Conservation (phyloP, 2,888 invertebrate genomes). For the Phasia obesa region DNA sequence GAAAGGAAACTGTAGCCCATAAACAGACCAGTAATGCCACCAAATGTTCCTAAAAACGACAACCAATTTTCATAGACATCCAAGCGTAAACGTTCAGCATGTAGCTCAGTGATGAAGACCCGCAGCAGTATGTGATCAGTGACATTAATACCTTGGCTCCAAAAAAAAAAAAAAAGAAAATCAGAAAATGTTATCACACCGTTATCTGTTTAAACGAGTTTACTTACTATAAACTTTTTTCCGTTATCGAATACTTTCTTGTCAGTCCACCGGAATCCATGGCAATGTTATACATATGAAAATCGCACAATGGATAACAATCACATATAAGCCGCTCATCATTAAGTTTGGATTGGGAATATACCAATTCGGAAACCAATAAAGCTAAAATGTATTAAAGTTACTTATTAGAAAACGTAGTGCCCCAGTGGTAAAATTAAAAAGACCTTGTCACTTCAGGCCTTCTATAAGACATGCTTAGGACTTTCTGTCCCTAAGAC, state of each 20-base stretch:
- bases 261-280: slow-evolving; percentile 84
- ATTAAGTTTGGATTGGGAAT: neutral
- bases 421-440: too few relatives aligned
- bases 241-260: slow-evolving; percentile 80
- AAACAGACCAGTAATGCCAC: slow-evolving; percentile 87
- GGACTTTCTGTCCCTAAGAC: too few relatives aligned
- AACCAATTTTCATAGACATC: slow-evolving; percentile 88
- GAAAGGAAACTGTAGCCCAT: slow-evolving; percentile 88
- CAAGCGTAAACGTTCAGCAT: slow-evolving; percentile 85
- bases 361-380: slow-evolving; percentile 1
- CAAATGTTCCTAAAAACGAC: slow-evolving; percentile 87
- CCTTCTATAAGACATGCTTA: too few relatives aligned
- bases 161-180: neutral
- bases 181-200: neutral
- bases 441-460: too few relatives aligned
- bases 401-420: neutral
- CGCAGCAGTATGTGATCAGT: slow-evolving; percentile 85
- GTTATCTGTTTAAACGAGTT: neutral
- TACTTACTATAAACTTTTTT: slow-evolving; percentile 83
- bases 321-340: slow-evolving; percentile 73
- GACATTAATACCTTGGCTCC: slow-evolving; percentile 72
- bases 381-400: slow-evolving; percentile 28
- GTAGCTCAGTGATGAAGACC: slow-evolving; percentile 87
- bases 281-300: slow-evolving; percentile 84
- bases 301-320: slow-evolving; percentile 84